A percentile compares a stretch with the other conserved stretches of the same genome.
phyloP scores from a whole-genome alignment of 2,797 vertebrate genomes.

The Hypotaenidia philippensis region DNA sequence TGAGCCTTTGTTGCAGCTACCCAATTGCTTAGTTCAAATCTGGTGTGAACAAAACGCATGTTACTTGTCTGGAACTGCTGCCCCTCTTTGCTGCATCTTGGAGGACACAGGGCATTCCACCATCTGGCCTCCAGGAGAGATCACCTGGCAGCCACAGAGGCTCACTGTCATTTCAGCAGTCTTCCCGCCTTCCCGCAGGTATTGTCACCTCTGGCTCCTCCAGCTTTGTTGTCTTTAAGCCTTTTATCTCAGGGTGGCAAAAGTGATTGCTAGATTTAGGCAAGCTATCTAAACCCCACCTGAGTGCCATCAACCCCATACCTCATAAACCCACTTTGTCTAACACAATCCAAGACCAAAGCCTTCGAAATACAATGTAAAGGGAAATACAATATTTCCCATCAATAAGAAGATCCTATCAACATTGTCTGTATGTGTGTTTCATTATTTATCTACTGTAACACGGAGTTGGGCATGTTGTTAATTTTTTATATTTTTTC shows the following conservation, averaged over 20 bases:
- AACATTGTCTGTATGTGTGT: background rate
- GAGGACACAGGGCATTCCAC: background rate
- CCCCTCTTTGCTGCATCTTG: background rate
- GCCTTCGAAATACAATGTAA: background rate
- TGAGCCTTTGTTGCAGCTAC: background rate
- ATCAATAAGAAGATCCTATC: background rate
- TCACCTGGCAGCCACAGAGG: background rate
- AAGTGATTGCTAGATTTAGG: background rate
- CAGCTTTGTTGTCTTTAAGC: background rate
- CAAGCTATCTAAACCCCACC: background rate
- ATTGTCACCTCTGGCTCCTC: background rate
- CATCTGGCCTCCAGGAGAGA: background rate
- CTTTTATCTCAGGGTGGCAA: background rate
- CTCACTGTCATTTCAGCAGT: background rate
- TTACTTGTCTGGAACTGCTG: background rate
- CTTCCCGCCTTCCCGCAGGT: background rate
- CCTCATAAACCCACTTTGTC: background rate
- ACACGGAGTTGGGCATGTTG: background rate
- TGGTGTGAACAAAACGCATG: background rate
- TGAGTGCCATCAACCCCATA: background rate
- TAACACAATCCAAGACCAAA: background rate
- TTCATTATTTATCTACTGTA: conserved; percentile 42
- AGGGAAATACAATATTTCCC: background rate
- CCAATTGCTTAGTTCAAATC: background rate
- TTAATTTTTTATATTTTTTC: conserved; percentile 33